Conservation (phyloP, 2,888 invertebrate species). For the Coleophora flavipennella region DNA sequence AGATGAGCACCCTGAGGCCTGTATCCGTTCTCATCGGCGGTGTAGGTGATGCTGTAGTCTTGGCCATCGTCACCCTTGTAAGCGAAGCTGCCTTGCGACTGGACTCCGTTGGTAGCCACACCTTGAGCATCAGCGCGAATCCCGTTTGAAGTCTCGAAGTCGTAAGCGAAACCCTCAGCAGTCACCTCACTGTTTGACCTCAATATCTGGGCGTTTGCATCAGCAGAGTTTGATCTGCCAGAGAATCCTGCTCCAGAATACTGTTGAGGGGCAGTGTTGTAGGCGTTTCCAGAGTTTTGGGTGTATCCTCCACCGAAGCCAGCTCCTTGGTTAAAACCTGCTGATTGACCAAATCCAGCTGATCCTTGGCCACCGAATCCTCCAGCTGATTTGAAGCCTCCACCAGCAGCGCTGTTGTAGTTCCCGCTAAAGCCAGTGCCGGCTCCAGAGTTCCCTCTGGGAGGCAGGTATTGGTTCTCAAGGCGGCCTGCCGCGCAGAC, state of each 20-base stretch:
- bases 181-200: conserved; percentile 57
- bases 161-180: conserved; percentile 59
- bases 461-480: conserved; percentile 65
- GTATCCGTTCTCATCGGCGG: conserved; percentile 65
- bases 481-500: conserved; percentile 61
- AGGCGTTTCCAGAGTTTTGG: conserved; percentile 27
- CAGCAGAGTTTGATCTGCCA: conserved; percentile 32
- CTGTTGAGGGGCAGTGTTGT: conserved; percentile 26
- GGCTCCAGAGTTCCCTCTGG: conserved; percentile 55
- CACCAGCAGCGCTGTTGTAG: conserved; percentile 14
- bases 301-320: conserved; percentile 14
- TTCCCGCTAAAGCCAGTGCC: conserved; percentile 40
- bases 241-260: conserved; percentile 12
- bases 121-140: conserved; percentile 63
- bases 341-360: conserved; percentile 12
- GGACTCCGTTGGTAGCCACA: conserved; percentile 61
- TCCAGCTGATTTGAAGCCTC: conserved; percentile 2
- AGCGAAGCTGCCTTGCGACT: conserved; percentile 61
- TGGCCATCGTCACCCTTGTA: conserved; percentile 68
- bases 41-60: conserved; percentile 64
- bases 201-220: conserved; percentile 55
- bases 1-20: conserved; percentile 60
- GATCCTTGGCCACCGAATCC: conserved; percentile 14
- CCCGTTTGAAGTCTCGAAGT: conserved; percentile 64
- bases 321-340: conserved; percentile 12